Percentiles rank a stretch among this genome's conserved stretches.
Conservation (phyloP, 2,797 vertebrate species). For the Eulemur coronatus region DNA sequence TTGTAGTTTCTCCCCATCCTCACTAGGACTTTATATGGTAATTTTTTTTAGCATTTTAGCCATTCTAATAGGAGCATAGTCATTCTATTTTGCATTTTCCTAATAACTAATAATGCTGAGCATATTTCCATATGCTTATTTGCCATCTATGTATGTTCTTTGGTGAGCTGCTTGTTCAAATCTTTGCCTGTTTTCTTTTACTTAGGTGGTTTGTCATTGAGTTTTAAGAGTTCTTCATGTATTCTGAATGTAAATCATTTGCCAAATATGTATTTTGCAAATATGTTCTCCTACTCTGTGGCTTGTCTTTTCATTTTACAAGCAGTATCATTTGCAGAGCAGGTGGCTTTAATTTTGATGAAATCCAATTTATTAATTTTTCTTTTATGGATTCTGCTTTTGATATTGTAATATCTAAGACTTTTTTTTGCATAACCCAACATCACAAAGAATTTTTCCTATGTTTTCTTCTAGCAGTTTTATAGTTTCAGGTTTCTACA, state of each 20-base stretch:
- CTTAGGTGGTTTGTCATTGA: neutral
- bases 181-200: neutral
- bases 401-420: neutral
- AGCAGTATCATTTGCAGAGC: neutral
- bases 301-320: conserved; percentile 18
- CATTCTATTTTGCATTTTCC: neutral
- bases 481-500: neutral
- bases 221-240: neutral
- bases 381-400: neutral
- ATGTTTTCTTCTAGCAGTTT: neutral
- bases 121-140: neutral
- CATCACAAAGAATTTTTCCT: neutral
- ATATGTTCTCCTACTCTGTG: neutral
- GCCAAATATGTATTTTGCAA: neutral
- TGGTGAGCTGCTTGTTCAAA: neutral
- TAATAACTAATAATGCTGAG: neutral
- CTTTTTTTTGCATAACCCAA: neutral
- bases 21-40: neutral
- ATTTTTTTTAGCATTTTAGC: neutral
- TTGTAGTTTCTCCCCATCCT: neutral
- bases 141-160: neutral
- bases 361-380: neutral
- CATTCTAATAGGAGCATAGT: neutral
- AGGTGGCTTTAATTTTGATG: neutral
- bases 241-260: neutral